These are phyloP conservation scores for Lasioglossum pauxillum DNA, from an alignment of 2,888 invertebrate species.

Conservation along the genomic window DNA sequence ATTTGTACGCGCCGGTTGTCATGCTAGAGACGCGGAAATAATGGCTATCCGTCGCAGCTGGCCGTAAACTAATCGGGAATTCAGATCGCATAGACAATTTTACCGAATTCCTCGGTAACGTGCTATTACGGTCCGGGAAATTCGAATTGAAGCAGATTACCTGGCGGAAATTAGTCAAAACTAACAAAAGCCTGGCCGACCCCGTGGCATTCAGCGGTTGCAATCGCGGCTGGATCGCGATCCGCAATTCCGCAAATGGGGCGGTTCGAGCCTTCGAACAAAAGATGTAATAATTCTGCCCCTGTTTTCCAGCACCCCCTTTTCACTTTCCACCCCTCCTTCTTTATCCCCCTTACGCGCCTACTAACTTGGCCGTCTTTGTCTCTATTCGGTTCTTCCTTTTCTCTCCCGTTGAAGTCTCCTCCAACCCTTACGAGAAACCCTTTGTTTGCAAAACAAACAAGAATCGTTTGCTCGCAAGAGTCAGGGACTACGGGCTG, in stretches of 20 bases:
- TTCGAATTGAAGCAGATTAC: conserved; percentile 78
- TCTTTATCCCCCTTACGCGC: conserved; percentile 36
- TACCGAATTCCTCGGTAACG: conserved; percentile 52
- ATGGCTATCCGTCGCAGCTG: neutral
- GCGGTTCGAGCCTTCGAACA: conserved; percentile 82
- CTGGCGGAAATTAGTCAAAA: conserved; percentile 81
- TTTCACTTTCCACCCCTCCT: conserved; percentile 58
- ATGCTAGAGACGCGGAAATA: neutral
- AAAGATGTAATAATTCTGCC: conserved; percentile 84
- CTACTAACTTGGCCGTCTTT: conserved; percentile 47
- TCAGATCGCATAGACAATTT: conserved; percentile 52
- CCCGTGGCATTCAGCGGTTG: conserved; percentile 74
- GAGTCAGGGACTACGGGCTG: conserved; percentile 66
- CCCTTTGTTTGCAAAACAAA: conserved; percentile 84
- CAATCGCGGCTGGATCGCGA: conserved; percentile 82
- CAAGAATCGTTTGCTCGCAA: conserved; percentile 82
- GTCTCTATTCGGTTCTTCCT: conserved; percentile 38
- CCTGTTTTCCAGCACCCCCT: conserved; percentile 73
- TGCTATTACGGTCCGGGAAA: conserved; percentile 57
- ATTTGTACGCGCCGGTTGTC: neutral
- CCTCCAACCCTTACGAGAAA: conserved; percentile 66
- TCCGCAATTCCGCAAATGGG: conserved; percentile 83
- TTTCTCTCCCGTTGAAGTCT: conserved; percentile 60
- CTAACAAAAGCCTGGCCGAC: conserved; percentile 78
- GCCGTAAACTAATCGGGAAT: conserved; percentile 47